Conservation (phyloP, 2,888 invertebrate genomes). For the Mythimna vitellina region DNA sequence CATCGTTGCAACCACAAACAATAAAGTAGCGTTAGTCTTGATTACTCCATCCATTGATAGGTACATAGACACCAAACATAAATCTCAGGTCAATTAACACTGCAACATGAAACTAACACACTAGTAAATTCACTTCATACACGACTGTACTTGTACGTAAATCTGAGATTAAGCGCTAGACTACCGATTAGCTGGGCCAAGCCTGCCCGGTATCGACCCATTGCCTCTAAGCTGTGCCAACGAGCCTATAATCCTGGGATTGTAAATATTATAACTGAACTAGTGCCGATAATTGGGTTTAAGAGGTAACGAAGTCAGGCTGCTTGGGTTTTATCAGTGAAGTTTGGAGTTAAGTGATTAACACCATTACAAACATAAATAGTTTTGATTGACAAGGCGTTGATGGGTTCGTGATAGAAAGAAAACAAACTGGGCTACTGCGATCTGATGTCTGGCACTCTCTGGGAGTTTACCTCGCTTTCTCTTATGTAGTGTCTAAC, state of each 20-base stretch:
- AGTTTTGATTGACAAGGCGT: background rate
- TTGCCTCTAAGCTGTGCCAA: conserved; percentile 54
- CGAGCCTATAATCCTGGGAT: conserved; percentile 42
- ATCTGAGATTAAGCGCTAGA: conserved; percentile 64
- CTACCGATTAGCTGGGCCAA: conserved; percentile 55
- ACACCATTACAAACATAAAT: background rate
- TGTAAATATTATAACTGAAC: conserved; percentile 47
- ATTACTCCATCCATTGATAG: background rate
- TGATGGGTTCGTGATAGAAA: background rate
- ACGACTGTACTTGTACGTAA: conserved; percentile 47
- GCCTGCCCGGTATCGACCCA: conserved; percentile 43
- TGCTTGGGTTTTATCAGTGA: conserved; percentile 10
- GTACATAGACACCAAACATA: conserved; percentile 24
- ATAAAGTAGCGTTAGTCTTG: conserved; percentile 2
- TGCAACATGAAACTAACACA: conserved; percentile 34
- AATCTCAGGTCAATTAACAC: conserved; percentile 53
- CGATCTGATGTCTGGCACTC: background rate
- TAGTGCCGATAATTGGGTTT: conserved; percentile 51
- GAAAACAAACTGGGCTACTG: background rate
- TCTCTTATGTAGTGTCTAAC: background rate
- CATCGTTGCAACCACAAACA: too few relatives aligned
- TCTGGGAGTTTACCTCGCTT: background rate
- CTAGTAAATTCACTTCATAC: conserved; percentile 49
- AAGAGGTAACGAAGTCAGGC: conserved; percentile 35
- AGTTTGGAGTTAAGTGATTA: conserved; percentile 8